Base-by-base conservation (phyloP, 2,888 invertebrate genomes). In the Magallana nippona region DNA sequence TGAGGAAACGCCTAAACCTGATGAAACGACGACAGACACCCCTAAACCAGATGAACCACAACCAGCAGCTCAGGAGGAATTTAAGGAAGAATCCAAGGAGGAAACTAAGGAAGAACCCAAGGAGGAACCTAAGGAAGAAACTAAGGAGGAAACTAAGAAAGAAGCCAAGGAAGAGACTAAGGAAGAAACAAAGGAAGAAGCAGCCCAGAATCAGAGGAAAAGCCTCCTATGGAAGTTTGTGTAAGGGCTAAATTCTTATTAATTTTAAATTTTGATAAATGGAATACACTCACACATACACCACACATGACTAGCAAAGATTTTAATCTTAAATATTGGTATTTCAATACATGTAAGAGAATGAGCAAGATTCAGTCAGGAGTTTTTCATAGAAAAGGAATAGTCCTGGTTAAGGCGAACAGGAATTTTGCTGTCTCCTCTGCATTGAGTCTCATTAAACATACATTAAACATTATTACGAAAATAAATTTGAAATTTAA, bases 41-140 rank as follows among this genome's bases (percentile, higher is more conserved):
- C 78, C 78, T 8, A 78, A 78, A 55, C 55, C 55, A 32, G 32
- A 82, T 55, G 55, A 82, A 22, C 84, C 82, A 27, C 82, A 83
- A 60, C 82, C 83, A 79, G 79, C 84, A 13, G 60, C 80, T 13
- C 83, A 78, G 58, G 77, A 56, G 44, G 78, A 58, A 57, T 17
- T 83, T 58, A 80, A 60, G 15, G 79, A 80, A 79, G 56, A 81
- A 58, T 62, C 63, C 32, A n/a, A 57, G 19, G 58, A 78, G 56
- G 63, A 55, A n/a, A 32, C 79, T 22, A 80, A 62, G 22, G 63
- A 44, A 79, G 79, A 83, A 13, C 57, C 80, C 10, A 81, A 78
- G 58, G 77, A 56, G 27, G 78, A 58, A 57, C n/a, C 84, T 58
- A 80, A 60, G 11, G 79, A 80, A 78, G 56, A 81, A 58, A 57